Evolutionary conservation across 2,888 invertebrate genomes (phyloP), one percentile per base, ranked within the genome.

Genomic region (Oxycera nigricornis): DNA sequence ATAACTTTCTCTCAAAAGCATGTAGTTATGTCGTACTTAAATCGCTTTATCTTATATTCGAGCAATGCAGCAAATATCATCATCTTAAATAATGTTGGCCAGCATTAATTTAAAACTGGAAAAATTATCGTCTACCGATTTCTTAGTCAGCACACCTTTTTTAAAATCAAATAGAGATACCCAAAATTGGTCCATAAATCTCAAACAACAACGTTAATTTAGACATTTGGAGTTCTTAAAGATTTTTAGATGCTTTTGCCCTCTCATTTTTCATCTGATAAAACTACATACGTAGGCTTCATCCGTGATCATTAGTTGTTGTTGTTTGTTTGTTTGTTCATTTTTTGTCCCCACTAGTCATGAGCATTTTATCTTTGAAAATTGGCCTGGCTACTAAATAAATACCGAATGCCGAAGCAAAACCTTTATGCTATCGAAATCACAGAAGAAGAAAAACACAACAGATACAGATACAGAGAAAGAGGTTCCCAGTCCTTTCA

Each of bases 181-280:
- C 31, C 30, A 22, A 62, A 59, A 46, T 31, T 28, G 24, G 9
- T 52, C 62, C 73, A 73, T 73, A 73, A 73, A 73, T 73, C 62
- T 50, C 73, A 6, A n/a, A 1, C 14, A 31, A 59, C 62, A 59
- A 73, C 62, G 59, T 59, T 73, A 73, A 73, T 73, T 73, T 73
- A 73, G 73, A 73, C 73, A 73, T 62, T 73, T 73, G 62, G 59
- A 57, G 61, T 73, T 50, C 62, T 73, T 73, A n/a, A 31, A 30
- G 50, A 62, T 73, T 62, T 65, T 65, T 65, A 65, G 65, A 41
- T 65, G 65, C 65, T 41, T 65, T 65, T 41, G 65, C 41, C 65
- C 65, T 65, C 65, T 65, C 65, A 65, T 65, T 65, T 65, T 41
- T 65, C 65, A 65, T 65, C 65, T 65, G 65, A 65, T 65, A 65